phyloP scores from a whole-genome alignment of 2,797 vertebrate genomes.

The Anguilla obscura region DNA sequence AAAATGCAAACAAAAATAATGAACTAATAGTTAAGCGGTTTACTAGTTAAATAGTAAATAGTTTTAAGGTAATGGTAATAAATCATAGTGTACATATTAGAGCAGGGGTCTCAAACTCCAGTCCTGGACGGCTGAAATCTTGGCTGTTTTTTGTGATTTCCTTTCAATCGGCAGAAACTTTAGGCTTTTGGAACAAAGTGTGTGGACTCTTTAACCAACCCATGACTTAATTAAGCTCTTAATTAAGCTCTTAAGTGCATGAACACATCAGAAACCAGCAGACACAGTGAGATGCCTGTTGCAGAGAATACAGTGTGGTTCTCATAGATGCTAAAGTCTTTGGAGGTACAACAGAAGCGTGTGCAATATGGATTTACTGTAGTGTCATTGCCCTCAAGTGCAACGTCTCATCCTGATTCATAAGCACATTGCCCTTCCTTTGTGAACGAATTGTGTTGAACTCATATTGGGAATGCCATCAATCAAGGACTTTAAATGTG shows the following conservation, averaged over 20 bases:
- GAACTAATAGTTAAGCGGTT: not conserved
- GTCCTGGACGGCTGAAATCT: no score
- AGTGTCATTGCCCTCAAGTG: not conserved
- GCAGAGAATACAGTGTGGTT: not conserved
- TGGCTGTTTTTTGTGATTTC: not conserved
- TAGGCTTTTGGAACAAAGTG: not conserved
- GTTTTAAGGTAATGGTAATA: no score
- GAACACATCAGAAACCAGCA: not conserved
- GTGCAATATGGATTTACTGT: not conserved
- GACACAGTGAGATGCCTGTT: not conserved
- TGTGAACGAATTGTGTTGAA: not conserved
- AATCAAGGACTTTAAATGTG: not conserved
- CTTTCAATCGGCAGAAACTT: not conserved
- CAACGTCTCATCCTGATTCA: not conserved
- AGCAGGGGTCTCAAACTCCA: no score
- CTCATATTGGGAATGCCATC: not conserved
- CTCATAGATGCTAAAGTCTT: not conserved
- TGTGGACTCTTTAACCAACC: not conserved
- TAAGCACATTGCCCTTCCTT: not conserved
- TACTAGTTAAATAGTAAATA: no score
- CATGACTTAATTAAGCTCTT: not conserved
- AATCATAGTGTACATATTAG: no score
- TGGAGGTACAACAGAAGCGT: not conserved
- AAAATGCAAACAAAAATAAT: not conserved
- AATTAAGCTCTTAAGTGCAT: no score